Conservation (phyloP, 2,888 invertebrate genomes). For the Meiosimyza decipiens region DNA sequence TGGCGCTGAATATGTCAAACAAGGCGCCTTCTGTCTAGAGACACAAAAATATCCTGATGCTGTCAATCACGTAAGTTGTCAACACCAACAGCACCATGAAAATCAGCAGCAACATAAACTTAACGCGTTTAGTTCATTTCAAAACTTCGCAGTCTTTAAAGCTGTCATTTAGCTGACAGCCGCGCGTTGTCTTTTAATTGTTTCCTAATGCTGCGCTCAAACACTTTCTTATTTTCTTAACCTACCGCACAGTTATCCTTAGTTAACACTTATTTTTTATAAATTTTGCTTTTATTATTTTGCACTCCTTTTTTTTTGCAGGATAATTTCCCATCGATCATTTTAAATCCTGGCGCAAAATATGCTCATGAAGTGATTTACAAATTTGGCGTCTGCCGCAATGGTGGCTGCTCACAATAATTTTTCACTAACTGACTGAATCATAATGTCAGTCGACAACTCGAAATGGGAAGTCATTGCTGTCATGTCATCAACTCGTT, state of each 20-base stretch:
- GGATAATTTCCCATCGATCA: conserved; percentile 79
- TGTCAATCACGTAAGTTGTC: conserved; percentile 77
- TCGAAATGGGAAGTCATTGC: too few relatives aligned
- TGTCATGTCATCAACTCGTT: too few relatives aligned
- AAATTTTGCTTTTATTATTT: background rate
- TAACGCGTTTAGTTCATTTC: background rate
- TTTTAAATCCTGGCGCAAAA: conserved; percentile 77
- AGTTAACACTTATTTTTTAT: background rate
- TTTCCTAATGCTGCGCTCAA: too few relatives aligned
- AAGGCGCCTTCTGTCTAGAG: conserved; percentile 88
- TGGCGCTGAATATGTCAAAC: conserved; percentile 76
- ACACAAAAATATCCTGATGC: conserved; percentile 95
- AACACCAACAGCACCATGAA: background rate
- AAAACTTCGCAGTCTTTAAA: too few relatives aligned
- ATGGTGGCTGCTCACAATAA: conserved; percentile 14
- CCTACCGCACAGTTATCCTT: too few relatives aligned
- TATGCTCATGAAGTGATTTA: conserved; percentile 80
- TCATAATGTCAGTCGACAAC: too few relatives aligned
- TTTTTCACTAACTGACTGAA: too few relatives aligned
- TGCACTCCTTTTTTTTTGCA: conserved; percentile 66
- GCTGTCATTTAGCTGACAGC: background rate
- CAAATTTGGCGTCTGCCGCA: conserved; percentile 72
- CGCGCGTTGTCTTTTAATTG: background rate
- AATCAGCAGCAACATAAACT: background rate
- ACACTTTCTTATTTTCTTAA: background rate